A percentile compares a stretch with the other conserved stretches of the same genome.
These are phyloP conservation scores for Archilochus colubris DNA, from an alignment of 2,113 vertebrate species.

Conservation along the genomic window DNA sequence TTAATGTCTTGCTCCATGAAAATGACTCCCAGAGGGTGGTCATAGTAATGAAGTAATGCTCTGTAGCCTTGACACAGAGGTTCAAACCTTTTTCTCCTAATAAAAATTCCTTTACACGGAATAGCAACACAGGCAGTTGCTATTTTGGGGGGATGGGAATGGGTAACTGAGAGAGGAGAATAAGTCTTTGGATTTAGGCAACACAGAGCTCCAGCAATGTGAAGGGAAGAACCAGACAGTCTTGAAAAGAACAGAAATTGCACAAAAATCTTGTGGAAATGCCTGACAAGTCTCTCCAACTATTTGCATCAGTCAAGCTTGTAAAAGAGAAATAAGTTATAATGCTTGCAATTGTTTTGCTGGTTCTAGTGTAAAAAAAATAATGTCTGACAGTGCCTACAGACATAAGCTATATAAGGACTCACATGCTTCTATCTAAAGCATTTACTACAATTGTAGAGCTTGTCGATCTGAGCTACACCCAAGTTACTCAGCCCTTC, in stretches of 20 bases:
- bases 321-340: neutral
- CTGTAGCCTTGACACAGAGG: neutral
- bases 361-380: neutral
- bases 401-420: neutral
- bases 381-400: neutral
- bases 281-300: neutral
- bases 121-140: constrained; percentile 50
- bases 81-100: neutral
- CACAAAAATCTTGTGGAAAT: neutral
- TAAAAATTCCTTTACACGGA: constrained; percentile 56
- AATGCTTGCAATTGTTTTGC: neutral
- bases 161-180: constrained; percentile 65
- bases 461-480: constrained; percentile 74
- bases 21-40: neutral
- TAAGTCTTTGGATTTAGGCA: constrained; percentile 29
- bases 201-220: constrained; percentile 66
- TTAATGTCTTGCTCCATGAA: neutral
- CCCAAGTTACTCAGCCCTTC: constrained; percentile 70
- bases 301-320: neutral
- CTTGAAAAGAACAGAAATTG: neutral
- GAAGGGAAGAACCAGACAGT: constrained; percentile 15
- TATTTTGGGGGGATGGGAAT: constrained; percentile 41
- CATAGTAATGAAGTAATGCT: neutral
- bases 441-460: constrained; percentile 76
- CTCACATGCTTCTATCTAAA: neutral